Percentiles rank a stretch among this genome's conserved stretches.
These are phyloP conservation scores for Semnornis frantzii DNA, from an alignment of 2,113 vertebrate species.

Conservation along the genomic window DNA sequence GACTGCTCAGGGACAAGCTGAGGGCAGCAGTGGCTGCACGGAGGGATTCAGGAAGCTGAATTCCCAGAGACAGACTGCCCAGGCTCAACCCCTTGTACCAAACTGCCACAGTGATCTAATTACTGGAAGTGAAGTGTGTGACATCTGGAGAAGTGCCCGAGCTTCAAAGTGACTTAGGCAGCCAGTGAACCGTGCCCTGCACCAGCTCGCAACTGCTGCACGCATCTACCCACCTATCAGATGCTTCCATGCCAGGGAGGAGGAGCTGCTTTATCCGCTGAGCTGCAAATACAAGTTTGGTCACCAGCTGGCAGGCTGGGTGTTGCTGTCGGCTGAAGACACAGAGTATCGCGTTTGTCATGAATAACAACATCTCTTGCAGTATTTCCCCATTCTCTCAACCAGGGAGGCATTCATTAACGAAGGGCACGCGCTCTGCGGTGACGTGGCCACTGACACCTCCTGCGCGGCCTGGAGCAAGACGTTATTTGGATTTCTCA, in stretches of 20 bases:
- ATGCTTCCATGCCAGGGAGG: background rate
- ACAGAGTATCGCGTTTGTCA: background rate
- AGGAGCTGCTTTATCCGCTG: background rate
- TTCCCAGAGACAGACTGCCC: slow-evolving; percentile 7
- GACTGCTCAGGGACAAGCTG: background rate
- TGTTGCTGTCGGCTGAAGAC: background rate
- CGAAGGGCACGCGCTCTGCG: background rate
- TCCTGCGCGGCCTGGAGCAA: background rate
- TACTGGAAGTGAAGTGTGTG: slow-evolving; percentile 57
- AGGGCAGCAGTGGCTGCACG: background rate
- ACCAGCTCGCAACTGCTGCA: background rate
- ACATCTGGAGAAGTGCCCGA: slow-evolving; percentile 30
- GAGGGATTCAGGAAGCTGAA: background rate
- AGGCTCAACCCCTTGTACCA: background rate
- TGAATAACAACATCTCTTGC: background rate
- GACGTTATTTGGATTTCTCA: background rate
- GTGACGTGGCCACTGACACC: background rate
- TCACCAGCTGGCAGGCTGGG: background rate
- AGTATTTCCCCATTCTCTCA: background rate
- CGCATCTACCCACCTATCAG: background rate
- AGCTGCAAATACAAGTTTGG: background rate
- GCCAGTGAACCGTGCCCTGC: background rate
- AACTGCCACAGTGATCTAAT: slow-evolving; percentile 59
- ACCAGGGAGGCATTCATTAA: background rate
- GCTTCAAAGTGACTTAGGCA: slow-evolving; percentile 41